Percentiles rank a stretch among this genome's conserved stretches.
phyloP scores from a whole-genome alignment of 2,797 vertebrate species.

The Distichodus sexfasciatus region DNA sequence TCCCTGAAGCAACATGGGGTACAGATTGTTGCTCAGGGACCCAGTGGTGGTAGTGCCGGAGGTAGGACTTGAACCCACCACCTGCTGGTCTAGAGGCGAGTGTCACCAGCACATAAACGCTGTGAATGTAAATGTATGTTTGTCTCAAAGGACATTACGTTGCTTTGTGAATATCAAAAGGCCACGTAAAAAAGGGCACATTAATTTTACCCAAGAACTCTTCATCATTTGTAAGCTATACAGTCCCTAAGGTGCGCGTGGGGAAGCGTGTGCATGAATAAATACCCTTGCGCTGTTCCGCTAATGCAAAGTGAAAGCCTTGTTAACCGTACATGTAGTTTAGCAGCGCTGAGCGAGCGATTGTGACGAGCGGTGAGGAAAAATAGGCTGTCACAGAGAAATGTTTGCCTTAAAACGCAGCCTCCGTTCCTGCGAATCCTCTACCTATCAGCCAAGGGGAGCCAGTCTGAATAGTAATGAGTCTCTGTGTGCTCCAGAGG shows the following conservation, averaged over 20 bases:
- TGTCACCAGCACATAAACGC: neutral
- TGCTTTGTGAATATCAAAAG: neutral
- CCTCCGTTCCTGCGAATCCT: neutral
- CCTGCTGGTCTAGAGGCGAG: no score
- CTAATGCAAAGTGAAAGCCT: neutral
- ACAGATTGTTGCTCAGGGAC: no score
- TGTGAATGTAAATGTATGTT: neutral
- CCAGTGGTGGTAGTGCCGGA: no score
- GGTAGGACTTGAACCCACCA: no score
- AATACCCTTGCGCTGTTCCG: neutral
- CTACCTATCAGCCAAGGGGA: conserved; percentile 11
- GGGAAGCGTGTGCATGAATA: neutral
- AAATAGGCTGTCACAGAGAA: conserved; percentile 3
- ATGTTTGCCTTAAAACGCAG: neutral
- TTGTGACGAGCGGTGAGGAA: neutral
- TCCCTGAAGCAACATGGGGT: no score
- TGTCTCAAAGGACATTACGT: neutral
- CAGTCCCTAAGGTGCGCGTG: neutral
- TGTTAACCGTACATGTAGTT: neutral
- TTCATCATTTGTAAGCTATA: neutral
- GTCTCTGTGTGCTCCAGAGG: neutral
- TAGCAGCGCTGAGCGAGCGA: neutral
- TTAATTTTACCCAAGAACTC: neutral
- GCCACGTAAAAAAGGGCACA: neutral
- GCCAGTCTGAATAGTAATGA: conserved; percentile 19